phyloP scores from a whole-genome alignment of 2,888 invertebrate genomes.

The Agrilus mali region DNA sequence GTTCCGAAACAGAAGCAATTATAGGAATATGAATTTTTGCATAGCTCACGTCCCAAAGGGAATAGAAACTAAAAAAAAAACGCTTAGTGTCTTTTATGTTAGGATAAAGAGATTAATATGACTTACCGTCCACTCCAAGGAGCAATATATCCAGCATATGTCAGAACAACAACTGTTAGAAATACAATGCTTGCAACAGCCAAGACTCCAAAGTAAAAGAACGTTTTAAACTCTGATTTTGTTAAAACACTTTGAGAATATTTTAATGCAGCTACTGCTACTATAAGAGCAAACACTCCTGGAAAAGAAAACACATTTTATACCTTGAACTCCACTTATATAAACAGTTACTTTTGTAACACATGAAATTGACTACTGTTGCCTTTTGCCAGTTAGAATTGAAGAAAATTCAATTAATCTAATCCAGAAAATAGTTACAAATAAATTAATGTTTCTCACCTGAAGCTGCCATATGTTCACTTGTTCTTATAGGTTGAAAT shows the following conservation, averaged over 20 bases:
- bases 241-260: conserved; percentile 80
- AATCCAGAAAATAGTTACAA: conserved; percentile 1
- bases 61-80: conserved; percentile 64
- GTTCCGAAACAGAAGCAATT: conserved; percentile 97
- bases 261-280: conserved; percentile 76
- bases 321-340: too few species aligned
- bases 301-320: conserved; percentile 20
- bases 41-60: conserved; percentile 98
- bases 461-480: conserved; percentile 98
- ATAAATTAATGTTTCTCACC: conserved; percentile 36
- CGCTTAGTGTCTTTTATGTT: background rate
- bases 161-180: conserved; percentile 73
- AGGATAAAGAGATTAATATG: background rate
- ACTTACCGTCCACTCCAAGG: conserved; percentile 79
- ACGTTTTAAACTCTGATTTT: conserved; percentile 78
- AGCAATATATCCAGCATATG: conserved; percentile 88
- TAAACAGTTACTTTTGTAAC: too few species aligned
- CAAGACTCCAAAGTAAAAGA: conserved; percentile 68
- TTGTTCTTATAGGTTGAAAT: conserved; percentile 96
- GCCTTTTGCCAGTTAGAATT: too few species aligned
- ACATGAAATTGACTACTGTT: too few species aligned
- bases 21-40: conserved; percentile 99
- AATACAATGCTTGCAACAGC: conserved; percentile 71
- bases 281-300: conserved; percentile 90
- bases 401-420: background rate